Conservation (phyloP, 2,113 vertebrate genomes). For the Vulpes vulpes region DNA sequence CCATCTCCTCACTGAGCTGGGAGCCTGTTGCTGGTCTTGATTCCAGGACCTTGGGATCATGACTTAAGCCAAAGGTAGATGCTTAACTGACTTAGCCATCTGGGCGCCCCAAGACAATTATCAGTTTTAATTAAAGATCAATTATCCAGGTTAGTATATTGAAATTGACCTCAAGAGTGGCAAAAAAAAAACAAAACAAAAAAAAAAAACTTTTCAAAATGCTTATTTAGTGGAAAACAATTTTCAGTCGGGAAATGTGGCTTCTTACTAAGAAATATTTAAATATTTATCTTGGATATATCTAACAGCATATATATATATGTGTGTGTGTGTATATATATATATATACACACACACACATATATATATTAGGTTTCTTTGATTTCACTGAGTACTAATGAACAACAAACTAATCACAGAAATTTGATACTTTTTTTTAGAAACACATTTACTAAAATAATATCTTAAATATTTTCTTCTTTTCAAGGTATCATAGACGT, state of each 20-base stretch:
- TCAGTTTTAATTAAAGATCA: neutral
- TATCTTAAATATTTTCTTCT: conserved; percentile 64
- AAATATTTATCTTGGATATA: conserved; percentile 19
- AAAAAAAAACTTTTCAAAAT: conserved; percentile 32
- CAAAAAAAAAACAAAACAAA: neutral
- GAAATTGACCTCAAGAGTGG: conserved; percentile 23
- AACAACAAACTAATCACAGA: conserved; percentile 49
- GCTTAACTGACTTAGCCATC: neutral
- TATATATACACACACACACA: neutral
- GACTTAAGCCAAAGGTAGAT: neutral
- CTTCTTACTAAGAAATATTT: conserved; percentile 50
- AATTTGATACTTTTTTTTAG: conserved; percentile 34
- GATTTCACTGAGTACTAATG: conserved; percentile 47
- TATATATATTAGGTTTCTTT: neutral
- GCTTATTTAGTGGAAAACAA: conserved; percentile 23
- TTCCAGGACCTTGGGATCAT: neutral
- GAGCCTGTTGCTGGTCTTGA: neutral
- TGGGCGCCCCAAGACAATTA: neutral
- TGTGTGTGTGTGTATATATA: neutral
- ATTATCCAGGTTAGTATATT: neutral
- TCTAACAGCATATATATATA: neutral
- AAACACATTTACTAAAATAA: conserved; percentile 53
- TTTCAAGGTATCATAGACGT: conserved; percentile 80
- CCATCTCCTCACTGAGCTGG: neutral
- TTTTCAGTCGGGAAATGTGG: conserved; percentile 8